Evolutionary conservation across 2,888 invertebrate genomes (phyloP), one percentile per base, ranked within the genome.

Genomic region (Chesias legatella): DNA sequence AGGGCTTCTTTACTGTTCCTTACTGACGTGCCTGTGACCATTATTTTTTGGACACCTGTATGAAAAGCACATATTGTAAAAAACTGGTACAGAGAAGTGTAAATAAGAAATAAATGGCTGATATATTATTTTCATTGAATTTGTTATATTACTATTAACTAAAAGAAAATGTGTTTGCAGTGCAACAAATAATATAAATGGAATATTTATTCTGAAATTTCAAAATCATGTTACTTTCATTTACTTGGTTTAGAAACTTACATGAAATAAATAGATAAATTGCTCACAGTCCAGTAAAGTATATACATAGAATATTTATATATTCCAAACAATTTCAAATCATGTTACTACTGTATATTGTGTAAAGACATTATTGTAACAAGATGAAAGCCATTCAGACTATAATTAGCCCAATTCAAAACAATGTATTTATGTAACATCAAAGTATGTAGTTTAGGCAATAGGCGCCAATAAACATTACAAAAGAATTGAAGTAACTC

Each of bases 1-100:
- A 97, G 83, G 36, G 96, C 96, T 89, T 97, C 97, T 84, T 96
- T 96, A 71, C 96, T 96, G 42, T 93, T 93, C 76, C 94, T 93
- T 41, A 97, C 93, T 56, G 96, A 96, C 53, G 95, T 95, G 32
- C 97, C 97, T 38, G 95, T 96, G 45, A 97, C 97, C 93, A 97
- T 95, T 48, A 97, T 94, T 83, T 97, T 97, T 77, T 95, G 95
- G 67, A 98, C 96, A 63, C 97, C 95, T 95, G 67, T 1, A 23
- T 11, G 10, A 73, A 70, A 41, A 39, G 11, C n/a, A n/a, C n/a
- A n/a, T n/a, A n/a, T n/a, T n/a, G n/a, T n/a, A n/a, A n/a, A n/a
- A n/a, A n/a, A n/a, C n/a, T n/a, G n/a, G n/a, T n/a, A n/a, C n/a
- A n/a, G n/a, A n/a, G n/a, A n/a, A n/a, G n/a, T n/a, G n/a, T n/a